Percentiles rank a stretch among this genome's conserved stretches.
Conservation (phyloP, 1,140 invertebrate species). For the Diorhabda elongata region DNA sequence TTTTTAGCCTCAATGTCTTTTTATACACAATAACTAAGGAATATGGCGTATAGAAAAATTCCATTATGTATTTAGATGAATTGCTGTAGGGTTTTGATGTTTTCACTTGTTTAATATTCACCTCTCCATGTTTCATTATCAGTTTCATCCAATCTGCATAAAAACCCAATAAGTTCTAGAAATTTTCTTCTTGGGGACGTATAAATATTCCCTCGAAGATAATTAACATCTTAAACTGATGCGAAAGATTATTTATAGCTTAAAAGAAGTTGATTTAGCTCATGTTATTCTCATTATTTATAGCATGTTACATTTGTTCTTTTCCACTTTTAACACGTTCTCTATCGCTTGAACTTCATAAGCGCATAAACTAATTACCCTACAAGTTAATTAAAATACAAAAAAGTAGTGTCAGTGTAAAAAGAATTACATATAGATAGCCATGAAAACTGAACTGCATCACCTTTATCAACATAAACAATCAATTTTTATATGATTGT, state of each 20-base stretch:
- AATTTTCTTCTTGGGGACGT: neutral
- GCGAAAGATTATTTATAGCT: slow-evolving; percentile 19
- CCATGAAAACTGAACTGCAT: too few relatives aligned
- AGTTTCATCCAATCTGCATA: neutral
- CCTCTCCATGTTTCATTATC: too few relatives aligned
- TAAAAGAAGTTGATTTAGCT: slow-evolving; percentile 6
- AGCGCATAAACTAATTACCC: slow-evolving; percentile 10
- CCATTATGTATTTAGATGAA: too few relatives aligned
- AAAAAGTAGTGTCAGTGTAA: neutral
- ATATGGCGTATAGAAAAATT: too few relatives aligned
- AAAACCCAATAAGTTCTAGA: neutral
- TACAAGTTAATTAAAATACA: slow-evolving; percentile 11
- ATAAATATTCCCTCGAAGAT: slow-evolving; percentile 3
- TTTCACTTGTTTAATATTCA: too few relatives aligned
- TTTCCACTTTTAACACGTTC: slow-evolving; percentile 15
- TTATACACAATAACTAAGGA: too few relatives aligned
- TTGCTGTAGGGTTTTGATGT: too few relatives aligned
- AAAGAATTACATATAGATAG: too few relatives aligned
- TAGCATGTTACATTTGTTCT: slow-evolving; percentile 10
- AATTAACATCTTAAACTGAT: slow-evolving; percentile 16
- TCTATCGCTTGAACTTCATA: slow-evolving; percentile 14
- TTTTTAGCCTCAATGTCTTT: too few relatives aligned
- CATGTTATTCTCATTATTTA: slow-evolving; percentile 11
- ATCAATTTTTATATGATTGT: too few relatives aligned
- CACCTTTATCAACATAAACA: too few relatives aligned